A percentile compares a stretch with the other conserved stretches of the same genome.
phyloP scores from a whole-genome alignment of 2,797 vertebrate genomes.

The Telmatherina bonti region DNA sequence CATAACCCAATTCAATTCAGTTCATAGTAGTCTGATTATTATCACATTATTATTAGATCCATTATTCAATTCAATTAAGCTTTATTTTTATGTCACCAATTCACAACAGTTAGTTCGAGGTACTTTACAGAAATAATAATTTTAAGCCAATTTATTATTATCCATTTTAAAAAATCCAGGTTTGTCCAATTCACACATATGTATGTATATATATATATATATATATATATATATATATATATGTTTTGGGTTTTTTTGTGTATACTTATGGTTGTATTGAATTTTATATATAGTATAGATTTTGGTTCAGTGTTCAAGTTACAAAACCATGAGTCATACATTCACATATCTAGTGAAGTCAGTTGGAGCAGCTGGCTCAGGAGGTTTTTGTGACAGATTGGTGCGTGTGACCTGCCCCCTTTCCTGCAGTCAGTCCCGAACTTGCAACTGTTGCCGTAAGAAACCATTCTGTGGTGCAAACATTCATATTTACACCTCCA shows the following conservation, averaged over 20 bases:
- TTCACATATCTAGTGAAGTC: neutral
- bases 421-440: conserved; percentile 27
- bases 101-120: too few species aligned
- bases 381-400: conserved; percentile 11
- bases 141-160: too few species aligned
- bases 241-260: neutral
- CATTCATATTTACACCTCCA: conserved; percentile 1
- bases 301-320: neutral
- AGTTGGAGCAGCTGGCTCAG: neutral
- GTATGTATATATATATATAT: too few species aligned
- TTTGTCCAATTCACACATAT: too few species aligned
- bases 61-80: too few species aligned
- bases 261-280: neutral
- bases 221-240: too few species aligned
- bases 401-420: neutral
- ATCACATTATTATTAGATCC: too few species aligned
- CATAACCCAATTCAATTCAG: too few species aligned
- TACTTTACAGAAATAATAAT: too few species aligned
- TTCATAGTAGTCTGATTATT: too few species aligned
- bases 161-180: too few species aligned
- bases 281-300: neutral
- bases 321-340: neutral
- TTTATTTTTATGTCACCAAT: too few species aligned
- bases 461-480: conserved; percentile 30
- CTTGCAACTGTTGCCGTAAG: conserved; percentile 59